A percentile compares a stretch with the other conserved stretches of the same genome.
These are phyloP conservation scores for Ptilorrhoa leucosticta DNA, from an alignment of 2,113 vertebrate species.

Conservation along the genomic window DNA sequence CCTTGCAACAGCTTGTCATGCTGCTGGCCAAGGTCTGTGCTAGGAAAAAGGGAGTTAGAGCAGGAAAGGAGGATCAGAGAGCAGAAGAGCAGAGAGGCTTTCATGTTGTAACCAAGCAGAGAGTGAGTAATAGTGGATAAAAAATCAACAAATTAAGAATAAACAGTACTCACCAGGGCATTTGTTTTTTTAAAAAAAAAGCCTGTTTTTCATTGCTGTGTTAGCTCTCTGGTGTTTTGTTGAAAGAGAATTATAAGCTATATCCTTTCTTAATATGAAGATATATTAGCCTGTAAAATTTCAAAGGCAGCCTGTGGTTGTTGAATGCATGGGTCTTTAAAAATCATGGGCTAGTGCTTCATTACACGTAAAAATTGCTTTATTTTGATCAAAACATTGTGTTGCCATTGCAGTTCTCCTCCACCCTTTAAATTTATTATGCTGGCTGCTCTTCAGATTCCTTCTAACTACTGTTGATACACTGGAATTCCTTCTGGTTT, in stretches of 20 bases:
- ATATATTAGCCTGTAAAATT: neutral
- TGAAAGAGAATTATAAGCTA: constrained; percentile 3
- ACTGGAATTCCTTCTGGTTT: neutral
- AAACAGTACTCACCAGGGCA: neutral
- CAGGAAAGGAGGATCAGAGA: neutral
- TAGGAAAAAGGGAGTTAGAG: neutral
- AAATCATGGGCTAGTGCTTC: neutral
- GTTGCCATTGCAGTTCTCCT: constrained; percentile 31
- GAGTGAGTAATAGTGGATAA: neutral
- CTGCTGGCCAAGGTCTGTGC: neutral
- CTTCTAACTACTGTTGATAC: neutral
- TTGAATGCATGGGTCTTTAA: neutral
- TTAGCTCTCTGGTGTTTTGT: neutral
- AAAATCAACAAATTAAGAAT: neutral
- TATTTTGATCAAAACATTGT: constrained; percentile 52
- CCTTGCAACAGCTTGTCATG: neutral
- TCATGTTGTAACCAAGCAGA: neutral
- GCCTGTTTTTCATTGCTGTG: neutral
- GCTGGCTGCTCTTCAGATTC: constrained; percentile 25
- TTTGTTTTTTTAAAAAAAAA: neutral
- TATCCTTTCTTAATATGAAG: neutral
- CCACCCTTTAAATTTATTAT: constrained; percentile 23
- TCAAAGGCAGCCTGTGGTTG: neutral
- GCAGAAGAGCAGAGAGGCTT: neutral
- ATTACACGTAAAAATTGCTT: neutral